These are phyloP conservation scores for Melanotaenia trifasciata DNA, from an alignment of 2,797 vertebrate species.

Conservation along the genomic window DNA sequence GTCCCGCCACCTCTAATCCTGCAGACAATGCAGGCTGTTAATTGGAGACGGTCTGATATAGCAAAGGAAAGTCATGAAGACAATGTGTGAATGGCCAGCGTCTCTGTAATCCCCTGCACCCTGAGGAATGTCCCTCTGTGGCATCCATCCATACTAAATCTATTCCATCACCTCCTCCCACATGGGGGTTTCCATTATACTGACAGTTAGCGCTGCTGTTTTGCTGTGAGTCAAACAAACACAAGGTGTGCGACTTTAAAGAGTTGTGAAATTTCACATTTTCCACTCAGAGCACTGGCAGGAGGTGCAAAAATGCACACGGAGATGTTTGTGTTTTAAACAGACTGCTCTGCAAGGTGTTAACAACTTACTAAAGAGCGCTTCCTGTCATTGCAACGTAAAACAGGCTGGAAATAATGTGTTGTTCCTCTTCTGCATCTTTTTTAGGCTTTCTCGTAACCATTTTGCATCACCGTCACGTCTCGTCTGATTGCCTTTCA, in stretches of 20 bases:
- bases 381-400: slow-evolving; percentile 35
- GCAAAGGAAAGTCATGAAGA: slow-evolving; percentile 59
- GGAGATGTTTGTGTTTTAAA: slow-evolving; percentile 61
- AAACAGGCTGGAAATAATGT: neutral
- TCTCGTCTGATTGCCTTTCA: neutral
- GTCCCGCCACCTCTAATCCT: slow-evolving; percentile 66
- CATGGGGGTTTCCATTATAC: slow-evolving; percentile 20
- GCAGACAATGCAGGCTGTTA: slow-evolving; percentile 72
- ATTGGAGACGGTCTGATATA: slow-evolving; percentile 73
- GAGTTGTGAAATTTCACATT: slow-evolving; percentile 65
- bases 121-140: slow-evolving; percentile 61
- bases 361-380: slow-evolving; percentile 2
- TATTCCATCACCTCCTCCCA: slow-evolving; percentile 5
- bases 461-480: neutral
- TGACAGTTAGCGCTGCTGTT: slow-evolving; percentile 19
- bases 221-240: slow-evolving; percentile 29
- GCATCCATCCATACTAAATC: slow-evolving; percentile 36
- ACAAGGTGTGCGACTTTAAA: slow-evolving; percentile 20
- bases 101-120: slow-evolving; percentile 64
- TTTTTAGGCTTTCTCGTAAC: neutral
- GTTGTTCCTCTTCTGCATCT: neutral
- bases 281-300: slow-evolving; percentile 14
- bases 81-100: slow-evolving; percentile 60
- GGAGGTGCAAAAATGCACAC: slow-evolving; percentile 54
- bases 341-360: slow-evolving; percentile 33